Evolutionary conservation across 2,797 vertebrate species (phyloP), one percentile per base, ranked within the genome.

Genomic region (Coluber constrictor): DNA sequence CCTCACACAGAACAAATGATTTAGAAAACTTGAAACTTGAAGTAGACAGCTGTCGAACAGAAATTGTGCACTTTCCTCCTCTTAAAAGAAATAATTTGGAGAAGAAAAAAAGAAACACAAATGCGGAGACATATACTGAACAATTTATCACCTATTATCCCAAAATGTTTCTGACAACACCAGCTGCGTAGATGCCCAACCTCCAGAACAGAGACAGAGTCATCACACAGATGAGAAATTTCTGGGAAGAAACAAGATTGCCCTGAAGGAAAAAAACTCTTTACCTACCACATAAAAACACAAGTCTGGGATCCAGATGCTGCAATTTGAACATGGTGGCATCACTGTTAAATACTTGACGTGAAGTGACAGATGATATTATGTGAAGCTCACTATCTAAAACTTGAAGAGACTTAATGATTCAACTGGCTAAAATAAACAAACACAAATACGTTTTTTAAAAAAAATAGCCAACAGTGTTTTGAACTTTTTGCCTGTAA

Each of bases 221-320:
- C 93, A 94, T 94, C 70, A 95, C 97, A 97, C 98, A 98, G 98
- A 98, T 98, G 98, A 98, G 96, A 96, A 97, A 97, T 97, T 97
- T 97, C 97, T 97, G 98, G 96, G 97, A 98, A 98, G 95, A 94
- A 92, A 94, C 93, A 93, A 94, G 92, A 96, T 90, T 86, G 93
- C 91, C 54, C n/a, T 95, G 95, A 95, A 96, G 96, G 90, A 94
- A 96, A 96, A 87, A 94, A 93, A 89, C 94, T 86, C 92, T 92
- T 91, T 94, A 96, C 92, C 93, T 95, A 54, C 16, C 91, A 79
- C 83, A 92, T 96, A 93, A 91, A 97, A 95, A 93, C 92, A 93
- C 90, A 83, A 95, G 95, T 92, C 95, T 4, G 0, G 95, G 91
- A 94, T 96, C 95, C 96, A 97, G 97, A 96, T 97, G 96, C 95